phyloP scores from a whole-genome alignment of 2,113 vertebrate genomes.

The Sporophila hypoxantha region DNA sequence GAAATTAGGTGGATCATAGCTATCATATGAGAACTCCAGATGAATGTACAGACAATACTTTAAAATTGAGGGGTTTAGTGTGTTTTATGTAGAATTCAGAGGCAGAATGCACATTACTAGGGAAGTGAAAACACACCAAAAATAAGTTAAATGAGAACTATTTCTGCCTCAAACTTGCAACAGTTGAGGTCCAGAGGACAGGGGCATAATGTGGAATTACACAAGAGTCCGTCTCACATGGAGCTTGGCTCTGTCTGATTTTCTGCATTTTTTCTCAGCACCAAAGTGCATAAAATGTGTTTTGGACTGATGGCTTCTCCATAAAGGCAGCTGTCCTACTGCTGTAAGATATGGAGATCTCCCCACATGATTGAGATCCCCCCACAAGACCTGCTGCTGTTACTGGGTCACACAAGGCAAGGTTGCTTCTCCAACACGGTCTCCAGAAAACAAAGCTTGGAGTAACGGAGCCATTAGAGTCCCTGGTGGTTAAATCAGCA shows the following conservation, averaged over 20 bases:
- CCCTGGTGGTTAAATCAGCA: neutral
- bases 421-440: neutral
- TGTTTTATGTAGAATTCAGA: neutral
- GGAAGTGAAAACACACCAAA: neutral
- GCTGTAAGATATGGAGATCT: neutral
- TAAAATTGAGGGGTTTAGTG: neutral
- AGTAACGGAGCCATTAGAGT: neutral
- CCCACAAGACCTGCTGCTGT: neutral
- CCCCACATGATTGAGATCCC: rapidly evolving
- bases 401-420: neutral
- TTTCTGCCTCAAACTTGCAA: neutral
- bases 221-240: rapidly evolving
- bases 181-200: neutral
- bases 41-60: neutral
- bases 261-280: neutral
- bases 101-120: neutral
- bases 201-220: neutral
- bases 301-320: neutral
- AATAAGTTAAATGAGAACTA: neutral
- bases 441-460: neutral
- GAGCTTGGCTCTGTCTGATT: neutral
- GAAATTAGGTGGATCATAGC: neutral
- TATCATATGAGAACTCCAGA: neutral
- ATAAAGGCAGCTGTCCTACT: neutral
- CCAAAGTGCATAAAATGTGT: neutral